Evolutionary conservation across 2,113 vertebrate genomes (phyloP), one percentile per base, ranked within the genome.

Genomic region (Pyxicephalus adspersus): DNA sequence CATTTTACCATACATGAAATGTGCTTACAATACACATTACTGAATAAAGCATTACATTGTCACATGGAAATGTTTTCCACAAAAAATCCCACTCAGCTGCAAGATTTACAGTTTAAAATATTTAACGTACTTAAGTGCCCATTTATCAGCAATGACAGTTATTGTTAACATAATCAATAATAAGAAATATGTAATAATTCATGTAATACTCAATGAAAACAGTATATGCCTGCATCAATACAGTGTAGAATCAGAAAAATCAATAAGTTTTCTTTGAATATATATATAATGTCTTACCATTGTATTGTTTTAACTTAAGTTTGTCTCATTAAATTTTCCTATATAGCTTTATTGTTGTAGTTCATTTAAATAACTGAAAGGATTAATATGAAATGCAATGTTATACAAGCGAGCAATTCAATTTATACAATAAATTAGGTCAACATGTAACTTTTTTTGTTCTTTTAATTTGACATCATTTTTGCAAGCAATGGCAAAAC

Each of bases 131-230:
- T 0, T 92, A 93, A 93, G 91, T 93, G 89, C 89, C 88, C 92
- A 93, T 94, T 92, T 91, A 94, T 94, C 93, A 94, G 89, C 90
- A 92, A 92, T 92, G 92, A 92, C 92, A 94, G 92, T 90, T 92
- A 92, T 91, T 92, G 90, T 92, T 92, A 90, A 91, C 87, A 76
- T 82, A 92, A 93, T 94, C 92, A 91, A 94, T 94, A 90, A 82
- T 86, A 86, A 85, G 88, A 90, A 93, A 93, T 93, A 92, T 92
- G 90, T 91, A 94, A 94, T 93, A 93, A 93, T 92, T 94, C 91
- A 92, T 91, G 92, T 94, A 89, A 89, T 93, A 94, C 93, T 91
- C 91, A 45, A 94, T 92, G 92, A 22, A 61, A 22, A 86, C 84
- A 5, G 87, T 86, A 58, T 88, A 87, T 91, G 88, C 85, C 72